Conservation (phyloP, 1,140 invertebrate genomes). For the Drosophila asahinai region DNA sequence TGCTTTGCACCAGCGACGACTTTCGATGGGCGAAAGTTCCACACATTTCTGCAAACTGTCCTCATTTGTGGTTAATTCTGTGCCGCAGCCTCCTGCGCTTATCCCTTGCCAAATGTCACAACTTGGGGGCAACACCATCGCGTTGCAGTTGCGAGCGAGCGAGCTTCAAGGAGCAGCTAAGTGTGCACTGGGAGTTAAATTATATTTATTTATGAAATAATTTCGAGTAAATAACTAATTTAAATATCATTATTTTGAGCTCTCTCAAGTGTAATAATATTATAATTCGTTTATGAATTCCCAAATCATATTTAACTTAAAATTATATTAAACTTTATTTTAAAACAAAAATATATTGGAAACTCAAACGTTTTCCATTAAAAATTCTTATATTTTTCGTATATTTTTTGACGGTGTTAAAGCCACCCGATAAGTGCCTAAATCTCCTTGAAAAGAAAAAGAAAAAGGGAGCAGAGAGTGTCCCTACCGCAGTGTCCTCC, state of each 20-base stretch:
- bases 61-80: slow-evolving; percentile 77
- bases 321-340: no score
- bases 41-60: slow-evolving; percentile 43
- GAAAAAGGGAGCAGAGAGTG: neutral
- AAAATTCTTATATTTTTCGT: no score
- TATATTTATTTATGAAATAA: neutral
- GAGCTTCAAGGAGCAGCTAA: slow-evolving; percentile 28
- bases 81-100: slow-evolving; percentile 25
- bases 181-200: slow-evolving; percentile 32
- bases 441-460: neutral
- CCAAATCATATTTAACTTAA: no score
- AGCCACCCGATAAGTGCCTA: neutral
- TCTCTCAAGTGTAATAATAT: neutral
- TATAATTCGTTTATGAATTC: no score
- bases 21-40: slow-evolving; percentile 57
- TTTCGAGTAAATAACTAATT: no score
- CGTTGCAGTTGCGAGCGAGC: slow-evolving; percentile 27
- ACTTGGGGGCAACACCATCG: slow-evolving; percentile 21
- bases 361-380: no score
- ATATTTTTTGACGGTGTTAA: slow-evolving; percentile 5
- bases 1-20: slow-evolving; percentile 30
- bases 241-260: neutral
- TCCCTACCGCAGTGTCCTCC: slow-evolving; percentile 17
- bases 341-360: no score
- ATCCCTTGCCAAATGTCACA: slow-evolving; percentile 58